phyloP scores from a whole-genome alignment of 2,113 vertebrate species.

The Gobio gobio region DNA sequence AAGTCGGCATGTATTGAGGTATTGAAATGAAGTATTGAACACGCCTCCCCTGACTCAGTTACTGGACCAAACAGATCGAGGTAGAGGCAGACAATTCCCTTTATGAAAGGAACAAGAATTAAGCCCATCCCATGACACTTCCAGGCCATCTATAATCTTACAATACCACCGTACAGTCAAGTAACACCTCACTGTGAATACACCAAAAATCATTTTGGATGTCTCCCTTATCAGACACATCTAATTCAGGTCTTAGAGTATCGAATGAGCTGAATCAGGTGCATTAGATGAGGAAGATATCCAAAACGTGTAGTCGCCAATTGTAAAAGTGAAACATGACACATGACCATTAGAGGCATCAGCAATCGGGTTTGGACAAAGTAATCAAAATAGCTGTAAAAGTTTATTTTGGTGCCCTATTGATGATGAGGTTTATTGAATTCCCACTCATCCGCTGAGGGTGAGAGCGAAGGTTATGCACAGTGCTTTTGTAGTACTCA shows the following conservation, averaged over 20 bases:
- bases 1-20: slow-evolving; percentile 58
- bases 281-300: not conserved
- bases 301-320: not conserved
- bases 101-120: slow-evolving; percentile 43
- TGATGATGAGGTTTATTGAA: not conserved
- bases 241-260: not conserved
- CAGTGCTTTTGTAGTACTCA: slow-evolving; percentile 10
- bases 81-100: slow-evolving; percentile 38
- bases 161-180: not conserved
- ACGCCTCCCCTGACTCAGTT: slow-evolving; percentile 35
- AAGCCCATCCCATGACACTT: slow-evolving; percentile 20
- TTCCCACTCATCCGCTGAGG: not conserved
- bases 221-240: not conserved
- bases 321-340: not conserved
- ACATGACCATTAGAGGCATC: not conserved
- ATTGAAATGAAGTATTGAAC: slow-evolving; percentile 62
- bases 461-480: not conserved
- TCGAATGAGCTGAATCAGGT: not conserved
- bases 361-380: not conserved
- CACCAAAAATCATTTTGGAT: not conserved
- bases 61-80: slow-evolving; percentile 45
- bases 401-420: not conserved
- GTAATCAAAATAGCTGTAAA: not conserved
- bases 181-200: not conserved
- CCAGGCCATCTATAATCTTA: slow-evolving; percentile 12